Evolutionary conservation across 2,113 vertebrate species (phyloP).

Genomic region (Hippocampus guttulatus): DNA sequence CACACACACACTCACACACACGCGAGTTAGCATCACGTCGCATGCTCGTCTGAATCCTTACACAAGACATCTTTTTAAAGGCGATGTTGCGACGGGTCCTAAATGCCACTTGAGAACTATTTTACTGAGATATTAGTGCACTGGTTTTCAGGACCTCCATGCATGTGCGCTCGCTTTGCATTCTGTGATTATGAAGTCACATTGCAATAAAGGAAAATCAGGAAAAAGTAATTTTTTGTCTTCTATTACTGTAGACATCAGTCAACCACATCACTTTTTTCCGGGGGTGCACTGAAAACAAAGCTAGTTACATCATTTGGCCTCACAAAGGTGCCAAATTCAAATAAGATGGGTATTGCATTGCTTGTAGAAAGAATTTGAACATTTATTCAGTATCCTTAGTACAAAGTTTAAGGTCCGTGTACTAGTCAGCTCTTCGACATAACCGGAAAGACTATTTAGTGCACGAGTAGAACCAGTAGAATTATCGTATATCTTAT

Average conservation of each 20-base stretch:
- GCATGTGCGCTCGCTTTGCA: slow-evolving; percentile 37
- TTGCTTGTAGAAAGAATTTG: background rate
- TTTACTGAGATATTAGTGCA: slow-evolving; percentile 62
- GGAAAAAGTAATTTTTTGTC: background rate
- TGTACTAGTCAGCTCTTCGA: no score
- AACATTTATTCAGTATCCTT: background rate
- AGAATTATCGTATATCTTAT: background rate
- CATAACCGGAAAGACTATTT: no score
- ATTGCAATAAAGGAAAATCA: slow-evolving; percentile 18
- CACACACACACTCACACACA: background rate
- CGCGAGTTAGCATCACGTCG: background rate
- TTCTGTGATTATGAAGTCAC: slow-evolving; percentile 50
- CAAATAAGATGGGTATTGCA: background rate
- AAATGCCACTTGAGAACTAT: slow-evolving; percentile 53
- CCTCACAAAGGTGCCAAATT: background rate
- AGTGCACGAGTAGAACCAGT: no score
- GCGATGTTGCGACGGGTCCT: slow-evolving; percentile 48
- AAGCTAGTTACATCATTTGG: background rate
- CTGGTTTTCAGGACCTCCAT: slow-evolving; percentile 40
- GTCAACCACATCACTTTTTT: no score
- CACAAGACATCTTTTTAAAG: slow-evolving; percentile 27
- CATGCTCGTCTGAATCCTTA: background rate
- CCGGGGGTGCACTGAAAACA: no score
- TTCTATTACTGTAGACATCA: no score
- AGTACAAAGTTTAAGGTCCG: no score